Evolutionary conservation across 1,140 invertebrate genomes (phyloP).

Genomic region (Bombus confusus): DNA sequence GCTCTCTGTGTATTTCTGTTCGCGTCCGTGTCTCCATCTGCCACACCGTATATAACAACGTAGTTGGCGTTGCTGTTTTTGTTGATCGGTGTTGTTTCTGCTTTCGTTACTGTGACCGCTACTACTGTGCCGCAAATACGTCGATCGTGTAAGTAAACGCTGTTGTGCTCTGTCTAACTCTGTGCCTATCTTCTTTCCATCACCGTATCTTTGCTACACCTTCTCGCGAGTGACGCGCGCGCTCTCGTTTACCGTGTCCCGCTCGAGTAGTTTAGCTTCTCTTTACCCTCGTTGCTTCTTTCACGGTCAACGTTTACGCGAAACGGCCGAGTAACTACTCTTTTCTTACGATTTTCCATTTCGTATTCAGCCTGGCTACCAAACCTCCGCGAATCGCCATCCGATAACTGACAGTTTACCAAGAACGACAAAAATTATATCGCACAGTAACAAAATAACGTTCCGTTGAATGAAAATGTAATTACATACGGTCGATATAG

Average conservation of each 20-base stretch:
- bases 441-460: not conserved
- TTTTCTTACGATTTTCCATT: not conserved
- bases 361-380: not conserved
- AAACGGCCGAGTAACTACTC: not conserved
- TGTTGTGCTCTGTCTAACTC: not conserved
- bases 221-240: conserved; percentile 9
- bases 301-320: conserved; percentile 37
- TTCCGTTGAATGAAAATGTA: too few species aligned
- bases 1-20: not conserved
- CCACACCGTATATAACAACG: not conserved
- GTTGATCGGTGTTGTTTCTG: not conserved
- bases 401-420: too few species aligned
- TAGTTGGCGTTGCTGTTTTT: not conserved
- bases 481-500: too few species aligned
- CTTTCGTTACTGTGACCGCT: not conserved
- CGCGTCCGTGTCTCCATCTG: not conserved
- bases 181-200: not conserved
- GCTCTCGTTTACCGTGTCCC: conserved; percentile 39
- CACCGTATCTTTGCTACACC: not conserved
- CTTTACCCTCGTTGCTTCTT: conserved; percentile 3
- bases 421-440: not conserved
- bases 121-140: not conserved
- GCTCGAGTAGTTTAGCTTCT: conserved; percentile 7
- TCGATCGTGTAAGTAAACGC: conserved; percentile 22
- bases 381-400: not conserved